Base-by-base conservation (phyloP, 2,797 vertebrate genomes). In the Molossus alvarezi region DNA sequence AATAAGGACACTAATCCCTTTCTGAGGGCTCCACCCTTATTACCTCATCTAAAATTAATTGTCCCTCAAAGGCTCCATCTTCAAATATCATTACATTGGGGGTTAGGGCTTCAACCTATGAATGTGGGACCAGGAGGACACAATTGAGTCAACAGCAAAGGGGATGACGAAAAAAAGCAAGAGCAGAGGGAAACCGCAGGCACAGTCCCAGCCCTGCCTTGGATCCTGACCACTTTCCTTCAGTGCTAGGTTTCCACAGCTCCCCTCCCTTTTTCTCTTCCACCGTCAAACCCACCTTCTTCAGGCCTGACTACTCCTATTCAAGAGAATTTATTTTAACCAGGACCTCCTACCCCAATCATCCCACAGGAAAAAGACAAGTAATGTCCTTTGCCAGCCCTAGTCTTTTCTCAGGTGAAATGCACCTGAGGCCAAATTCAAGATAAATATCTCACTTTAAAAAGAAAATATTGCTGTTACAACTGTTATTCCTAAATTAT, bases 271-370 rank as follows among this genome's bases (percentile, higher is more conserved):
- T 89, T 79, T 86, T 9, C n/a, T 72, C 41, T 20, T 92, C 33
- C 57, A 83, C 1, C 53, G 11, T 37, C 69, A 89, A 83, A n/a
- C 13, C 11, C 4, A 80, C 41, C 82, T 73, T 93, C 71, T 87
- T 65, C 88, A 18, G 60, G 17, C 3, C 71, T 86, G 57, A 62
- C 2, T 48, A 27, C 12, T 79, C 8, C 37, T 92, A 41, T 87
- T 90, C 20, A 90, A 71, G 65, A 92, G 53, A 87, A 80, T 92
- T 87, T 91, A 77, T 84, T 95, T 85, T 88, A 89, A 51, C 8
- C 1, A 57, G 57, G 9, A 87, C 27, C 23, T 87, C 14, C 33
- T 57, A 3, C 18, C n/a, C 20, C 41, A 69, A n/a, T 84, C 62
- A 77, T 69, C 64, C 20, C 65, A 29, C 13, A 89, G 21, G 4